Percentiles rank a stretch among this genome's conserved stretches.
Evolutionary conservation across 1,140 invertebrate species (phyloP).

Genomic region (Brachionus asplanchnoidis): DNA sequence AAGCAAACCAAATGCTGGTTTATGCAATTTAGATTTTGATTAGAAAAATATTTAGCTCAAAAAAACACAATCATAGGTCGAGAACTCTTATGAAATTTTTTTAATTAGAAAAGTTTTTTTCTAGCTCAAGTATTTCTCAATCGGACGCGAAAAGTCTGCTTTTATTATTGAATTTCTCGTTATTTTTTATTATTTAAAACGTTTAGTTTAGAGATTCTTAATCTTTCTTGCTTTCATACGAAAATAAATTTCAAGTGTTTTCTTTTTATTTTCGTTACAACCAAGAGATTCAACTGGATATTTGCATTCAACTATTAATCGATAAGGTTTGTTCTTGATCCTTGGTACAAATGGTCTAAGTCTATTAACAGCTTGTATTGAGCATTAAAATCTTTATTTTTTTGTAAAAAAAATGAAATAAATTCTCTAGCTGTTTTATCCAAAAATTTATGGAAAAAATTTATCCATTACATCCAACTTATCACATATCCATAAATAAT

Average conservation of each 20-base stretch:
- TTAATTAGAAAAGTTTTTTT: background rate
- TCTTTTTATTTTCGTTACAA: background rate
- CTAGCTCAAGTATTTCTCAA: slow-evolving; percentile 5
- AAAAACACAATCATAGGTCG: background rate
- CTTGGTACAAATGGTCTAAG: background rate
- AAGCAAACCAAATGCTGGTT: background rate
- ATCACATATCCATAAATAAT: no score
- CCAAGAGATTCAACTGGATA: background rate
- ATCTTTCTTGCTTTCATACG: background rate
- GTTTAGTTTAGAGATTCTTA: background rate
- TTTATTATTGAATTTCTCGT: background rate
- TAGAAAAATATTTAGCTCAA: background rate
- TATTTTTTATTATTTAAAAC: background rate
- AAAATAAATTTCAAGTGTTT: slow-evolving; percentile 30
- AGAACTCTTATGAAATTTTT: background rate
- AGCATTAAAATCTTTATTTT: no score
- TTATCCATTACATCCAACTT: no score
- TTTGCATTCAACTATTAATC: background rate
- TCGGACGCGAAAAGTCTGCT: slow-evolving; percentile 23
- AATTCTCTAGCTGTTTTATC: no score
- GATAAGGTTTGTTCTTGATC: background rate
- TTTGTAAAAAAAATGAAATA: no score
- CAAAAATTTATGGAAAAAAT: no score
- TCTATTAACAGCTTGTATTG: background rate
- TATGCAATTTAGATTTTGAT: background rate